A percentile compares a stretch with the other conserved stretches of the same genome.
Conservation (phyloP, 2,113 vertebrate species). For the Nymphicus hollandicus region DNA sequence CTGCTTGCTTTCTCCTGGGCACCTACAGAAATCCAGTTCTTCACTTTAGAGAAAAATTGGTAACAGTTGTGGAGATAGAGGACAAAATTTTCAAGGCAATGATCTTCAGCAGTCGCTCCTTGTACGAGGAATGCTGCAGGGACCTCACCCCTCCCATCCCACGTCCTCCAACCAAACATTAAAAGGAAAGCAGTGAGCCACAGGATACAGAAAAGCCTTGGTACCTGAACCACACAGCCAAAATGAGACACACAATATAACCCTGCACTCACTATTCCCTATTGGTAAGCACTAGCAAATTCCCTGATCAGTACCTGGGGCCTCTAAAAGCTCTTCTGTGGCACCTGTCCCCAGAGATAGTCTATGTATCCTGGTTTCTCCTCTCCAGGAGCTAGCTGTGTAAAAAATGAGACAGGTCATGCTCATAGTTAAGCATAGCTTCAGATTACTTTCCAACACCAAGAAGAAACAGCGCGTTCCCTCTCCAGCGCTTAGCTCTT, state of each 20-base stretch:
- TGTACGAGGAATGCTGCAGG: background rate
- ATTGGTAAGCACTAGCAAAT: background rate
- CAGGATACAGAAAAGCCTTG: background rate
- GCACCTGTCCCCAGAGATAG: background rate
- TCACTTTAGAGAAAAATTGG: background rate
- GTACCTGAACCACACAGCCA: background rate
- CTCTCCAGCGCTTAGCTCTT: background rate
- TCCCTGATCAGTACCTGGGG: background rate
- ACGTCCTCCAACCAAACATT: background rate
- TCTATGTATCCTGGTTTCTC: background rate
- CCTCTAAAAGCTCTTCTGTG: background rate
- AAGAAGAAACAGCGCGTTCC: background rate
- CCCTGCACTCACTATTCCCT: background rate
- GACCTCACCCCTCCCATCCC: background rate
- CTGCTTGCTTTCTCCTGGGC: background rate
- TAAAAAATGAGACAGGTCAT: background rate
- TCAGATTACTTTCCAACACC: background rate
- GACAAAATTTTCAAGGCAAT: background rate
- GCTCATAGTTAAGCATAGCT: background rate
- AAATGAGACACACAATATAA: rapidly evolving
- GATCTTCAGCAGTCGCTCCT: background rate
- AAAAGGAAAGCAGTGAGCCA: background rate
- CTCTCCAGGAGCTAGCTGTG: background rate
- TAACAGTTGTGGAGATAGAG: background rate
- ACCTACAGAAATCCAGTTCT: background rate